A percentile compares a stretch with the other conserved stretches of the same genome.
Evolutionary conservation across 2,888 invertebrate species (phyloP).

Genomic region (Suillia variegata): DNA sequence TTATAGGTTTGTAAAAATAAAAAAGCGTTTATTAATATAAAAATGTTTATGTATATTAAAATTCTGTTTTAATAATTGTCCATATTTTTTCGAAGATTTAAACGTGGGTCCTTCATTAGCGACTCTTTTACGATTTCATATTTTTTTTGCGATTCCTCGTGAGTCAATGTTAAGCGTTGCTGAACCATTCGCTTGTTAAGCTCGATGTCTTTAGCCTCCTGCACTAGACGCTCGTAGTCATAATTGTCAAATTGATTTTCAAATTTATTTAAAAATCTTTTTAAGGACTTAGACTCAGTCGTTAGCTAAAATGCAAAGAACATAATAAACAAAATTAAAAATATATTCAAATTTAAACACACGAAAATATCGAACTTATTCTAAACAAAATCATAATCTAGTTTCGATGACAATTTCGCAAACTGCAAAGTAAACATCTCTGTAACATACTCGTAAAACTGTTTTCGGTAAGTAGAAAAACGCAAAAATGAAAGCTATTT

Average conservation of each 20-base stretch:
- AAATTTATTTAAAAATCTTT: slow-evolving; percentile 55
- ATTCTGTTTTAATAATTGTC: no score
- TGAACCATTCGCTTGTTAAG: slow-evolving; percentile 59
- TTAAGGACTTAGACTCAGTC: slow-evolving; percentile 51
- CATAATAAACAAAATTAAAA: not conserved
- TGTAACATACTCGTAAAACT: no score
- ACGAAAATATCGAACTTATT: not conserved
- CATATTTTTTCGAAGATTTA: slow-evolving; percentile 40
- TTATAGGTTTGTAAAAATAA: not conserved
- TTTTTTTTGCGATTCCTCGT: slow-evolving; percentile 58
- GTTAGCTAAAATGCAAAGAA: slow-evolving; percentile 43
- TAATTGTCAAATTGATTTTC: slow-evolving; percentile 56
- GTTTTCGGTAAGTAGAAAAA: no score
- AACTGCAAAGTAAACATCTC: no score
- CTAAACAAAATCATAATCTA: no score
- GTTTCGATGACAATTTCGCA: no score
- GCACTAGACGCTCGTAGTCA: slow-evolving; percentile 53
- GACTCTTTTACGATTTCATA: slow-evolving; percentile 55
- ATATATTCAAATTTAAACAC: not conserved
- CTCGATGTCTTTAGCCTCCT: slow-evolving; percentile 54
- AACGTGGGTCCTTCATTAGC: slow-evolving; percentile 46
- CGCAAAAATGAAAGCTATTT: no score
- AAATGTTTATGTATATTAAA: no score
- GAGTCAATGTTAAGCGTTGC: slow-evolving; percentile 55
- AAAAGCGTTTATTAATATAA: no score